phyloP scores from a whole-genome alignment of 2,797 vertebrate species.

The Echeneis naucrates region DNA sequence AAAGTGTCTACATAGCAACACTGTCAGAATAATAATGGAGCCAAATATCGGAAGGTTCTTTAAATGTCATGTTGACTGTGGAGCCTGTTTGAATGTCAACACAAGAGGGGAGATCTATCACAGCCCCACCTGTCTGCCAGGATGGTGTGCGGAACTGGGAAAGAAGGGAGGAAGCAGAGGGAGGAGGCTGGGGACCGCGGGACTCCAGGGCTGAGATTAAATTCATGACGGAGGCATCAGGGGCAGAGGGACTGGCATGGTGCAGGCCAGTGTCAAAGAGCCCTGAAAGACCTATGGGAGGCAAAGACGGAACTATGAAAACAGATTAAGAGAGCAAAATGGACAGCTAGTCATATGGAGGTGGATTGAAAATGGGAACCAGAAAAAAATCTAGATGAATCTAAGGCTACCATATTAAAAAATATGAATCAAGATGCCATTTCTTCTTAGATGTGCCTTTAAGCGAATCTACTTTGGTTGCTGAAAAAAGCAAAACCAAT shows the following conservation, averaged over 20 bases:
- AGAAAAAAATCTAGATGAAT: not conserved
- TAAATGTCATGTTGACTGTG: constrained; percentile 74
- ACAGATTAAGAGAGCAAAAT: constrained; percentile 19
- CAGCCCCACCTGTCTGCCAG: constrained; percentile 93
- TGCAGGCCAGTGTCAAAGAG: constrained; percentile 96
- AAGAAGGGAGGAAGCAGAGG: constrained; percentile 94
- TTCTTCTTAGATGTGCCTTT: not conserved
- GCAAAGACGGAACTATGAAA: constrained; percentile 19
- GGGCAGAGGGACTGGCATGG: constrained; percentile 92
- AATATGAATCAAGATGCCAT: not conserved
- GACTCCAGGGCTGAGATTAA: constrained; percentile 97
- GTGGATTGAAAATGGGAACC: not conserved
- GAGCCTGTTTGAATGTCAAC: constrained; percentile 72
- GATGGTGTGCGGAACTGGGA: constrained; percentile 97
- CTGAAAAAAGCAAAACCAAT: constrained; percentile 21
- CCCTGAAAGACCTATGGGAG: constrained; percentile 89
- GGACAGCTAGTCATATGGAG: not conserved
- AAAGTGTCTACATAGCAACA: constrained; percentile 23
- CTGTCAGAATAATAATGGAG: constrained; percentile 45
- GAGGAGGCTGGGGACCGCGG: constrained; percentile 92
- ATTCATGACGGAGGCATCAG: constrained; percentile 97
- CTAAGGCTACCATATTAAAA: not conserved
- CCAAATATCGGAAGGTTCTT: constrained; percentile 40
- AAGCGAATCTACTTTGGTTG: not conserved
- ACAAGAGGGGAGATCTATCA: constrained; percentile 54